Base-by-base conservation (phyloP, 2,888 invertebrate species). In the Allolobophora icterica region DNA sequence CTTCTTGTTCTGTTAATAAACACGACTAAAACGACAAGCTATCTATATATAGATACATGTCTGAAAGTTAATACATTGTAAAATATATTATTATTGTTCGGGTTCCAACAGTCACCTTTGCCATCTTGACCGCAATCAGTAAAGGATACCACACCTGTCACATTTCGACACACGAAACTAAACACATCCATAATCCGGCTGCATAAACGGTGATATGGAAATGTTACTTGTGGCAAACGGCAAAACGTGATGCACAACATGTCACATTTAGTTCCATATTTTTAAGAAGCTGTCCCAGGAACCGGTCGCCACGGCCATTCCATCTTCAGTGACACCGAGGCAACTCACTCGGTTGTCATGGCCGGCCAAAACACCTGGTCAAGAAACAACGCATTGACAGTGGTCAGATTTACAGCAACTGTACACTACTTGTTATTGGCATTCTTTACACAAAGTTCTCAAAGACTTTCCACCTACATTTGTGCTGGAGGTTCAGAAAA, bases 211-310 rank as follows among this genome's bases (percentile, higher is more conserved):
- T 87, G 87, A 87, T 38, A 38, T 87, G 87, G 87, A 87, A 87
- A 35, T 87, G 87, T 87, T 38, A 34, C 87, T 87, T 35, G 87
- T 87, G 87, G 35, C 34, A 87, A 87, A 38, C 34, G 38, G 38
- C 34, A 87, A 87, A 34, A 35, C 38, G 87, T 87, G 87, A 87
- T 35, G 38, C 34, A 87, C 34, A 34, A 35, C 38, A 38, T 87
- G 87, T 35, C 89, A 89, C 45, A 30, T 40, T 90, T 98, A 99
- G 97, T 99, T 99, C 99, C 99, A 99, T 96, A 99, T 99, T 97
- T 99, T 99, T 94, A 99, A 97, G 97, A 99, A 99, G 95, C 99
- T 99, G 96, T 99, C 99, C 99, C 99, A 99, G 94, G 99, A 99
- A 95, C 99, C 99, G 95, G 99, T 99, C 96, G 99, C 99, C 93